Base-by-base conservation (phyloP, 2,888 invertebrate genomes). In the Melanophora roralis region DNA sequence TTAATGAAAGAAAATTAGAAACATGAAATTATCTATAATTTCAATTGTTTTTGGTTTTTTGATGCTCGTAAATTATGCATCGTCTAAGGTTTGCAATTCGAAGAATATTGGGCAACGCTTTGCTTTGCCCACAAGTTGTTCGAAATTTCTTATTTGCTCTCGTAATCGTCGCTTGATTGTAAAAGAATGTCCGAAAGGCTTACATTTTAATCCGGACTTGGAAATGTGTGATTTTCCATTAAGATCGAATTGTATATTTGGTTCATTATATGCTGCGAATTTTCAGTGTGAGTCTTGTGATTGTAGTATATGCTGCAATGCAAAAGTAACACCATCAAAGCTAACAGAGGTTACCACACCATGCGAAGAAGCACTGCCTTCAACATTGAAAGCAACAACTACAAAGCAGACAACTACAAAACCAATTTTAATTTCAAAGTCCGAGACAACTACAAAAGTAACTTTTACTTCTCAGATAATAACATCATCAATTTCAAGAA, bases 181-280 rank as follows among this genome's bases (percentile, higher is more conserved):
- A 9, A 59, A 65, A n/a, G 67, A 71, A 55, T 83, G 82, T 16
- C 81, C 84, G 1, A 73, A 57, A 8, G 83, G 84, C 2, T 71
- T 83, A 27, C 78, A 82, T 59, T 84, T 83, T 19, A 84, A 83
- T 81, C 69, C 49, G 11, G 64, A 81, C 43, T 21, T 81, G 14
- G 65, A 81, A 49, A 76, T 81, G 62, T 84, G 84, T 9, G 84
- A 84, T 60, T 82, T 72, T 16, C 82, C 82, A 6, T 51, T 67
- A 1, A 65, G 75, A 53, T 75, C 73, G 16, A 57, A 71, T 12
- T 83, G 83, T 27, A 19, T 1, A 11, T 47, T 49, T 32, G 65
- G 57, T 7, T 4, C 7, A 27, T 9, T 14, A 38, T 53, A 36
- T 2, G 23, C 45, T 5, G 3, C n/a, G 1, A n/a, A 27, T 5